Evolutionary conservation across 2,113 vertebrate genomes (phyloP).

Genomic region (Oncorhynchus nerka): DNA sequence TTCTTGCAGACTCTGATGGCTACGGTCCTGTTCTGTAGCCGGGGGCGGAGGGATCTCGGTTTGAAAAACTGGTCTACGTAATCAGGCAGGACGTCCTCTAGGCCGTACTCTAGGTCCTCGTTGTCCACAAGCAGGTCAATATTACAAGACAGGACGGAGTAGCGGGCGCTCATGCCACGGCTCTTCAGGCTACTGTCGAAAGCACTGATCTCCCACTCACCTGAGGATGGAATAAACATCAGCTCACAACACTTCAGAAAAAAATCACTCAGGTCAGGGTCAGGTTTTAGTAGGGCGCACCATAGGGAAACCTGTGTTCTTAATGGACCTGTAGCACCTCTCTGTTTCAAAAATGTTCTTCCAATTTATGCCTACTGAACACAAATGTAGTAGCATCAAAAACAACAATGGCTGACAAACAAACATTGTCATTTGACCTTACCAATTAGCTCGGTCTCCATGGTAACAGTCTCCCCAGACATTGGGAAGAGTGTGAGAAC

Average conservation of each 20-base stretch:
- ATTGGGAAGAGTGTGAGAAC: constrained; percentile 92
- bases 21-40: constrained; percentile 52
- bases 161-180: constrained; percentile 82
- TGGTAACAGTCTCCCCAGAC: constrained; percentile 86
- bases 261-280: no score
- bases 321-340: no score
- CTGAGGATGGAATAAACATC: constrained; percentile 59
- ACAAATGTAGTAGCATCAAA: no score
- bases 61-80: constrained; percentile 36
- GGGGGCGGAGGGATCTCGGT: constrained; percentile 66
- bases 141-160: constrained; percentile 77
- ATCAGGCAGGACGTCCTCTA: constrained; percentile 49
- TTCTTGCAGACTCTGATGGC: constrained; percentile 59
- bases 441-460: constrained; percentile 89
- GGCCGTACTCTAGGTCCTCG: constrained; percentile 44
- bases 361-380: no score
- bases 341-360: no score
- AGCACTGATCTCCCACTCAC: constrained; percentile 87
- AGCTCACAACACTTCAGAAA: background rate
- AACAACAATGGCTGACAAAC: no score
- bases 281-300: no score
- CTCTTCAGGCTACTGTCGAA: constrained; percentile 82
- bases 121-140: constrained; percentile 56
- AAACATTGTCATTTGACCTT: constrained; percentile 6
- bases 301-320: no score